Base-by-base conservation (phyloP, 2,797 vertebrate genomes). In the Perodicticus potto region DNA sequence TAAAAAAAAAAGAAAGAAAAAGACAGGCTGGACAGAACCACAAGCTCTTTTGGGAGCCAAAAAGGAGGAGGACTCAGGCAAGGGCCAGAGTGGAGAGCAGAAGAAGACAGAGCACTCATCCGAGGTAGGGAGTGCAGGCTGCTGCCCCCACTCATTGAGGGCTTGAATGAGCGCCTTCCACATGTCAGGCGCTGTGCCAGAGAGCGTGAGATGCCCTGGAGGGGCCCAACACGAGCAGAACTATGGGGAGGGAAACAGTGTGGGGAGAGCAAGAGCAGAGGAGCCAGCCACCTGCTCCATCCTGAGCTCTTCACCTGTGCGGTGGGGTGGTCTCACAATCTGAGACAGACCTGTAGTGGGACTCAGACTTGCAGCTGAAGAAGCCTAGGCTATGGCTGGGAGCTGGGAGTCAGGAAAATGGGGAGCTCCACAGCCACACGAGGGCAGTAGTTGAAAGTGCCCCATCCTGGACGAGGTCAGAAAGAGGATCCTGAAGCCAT, bases 391-490 rank as follows among this genome's bases (percentile, higher is more conserved):
- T 80, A 43, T 11, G 74, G 45, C 29, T 59, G 11, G 8, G 1
- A 12, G 1, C 0, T 0, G 1, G 57, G 27, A 17, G 69, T 17
- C 32, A 45, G 83, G 19, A 74, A 72, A 8, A 5, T 7, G 16
- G 45, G 40, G 16, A 12, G 10, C 40, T 78, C 76, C 34, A 16
- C 2, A 61, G 32, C 69, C 77, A 65, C 81, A 72, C n/a, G 14
- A 65, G 78, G 65, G 25, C 40, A 45, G 13, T 19, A 29, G 20
- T 34, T 67, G 20, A 32, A 76, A 45, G 13, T 73, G 34, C 3
- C 57, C 20, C 20, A 37, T 88, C 40, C 37, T 74, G 37, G 23
- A 86, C 77, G 91, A 87, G 27, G 57, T 43, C 67, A 88, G 77
- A 65, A 81, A 63, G 55, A 70, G 72, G 10, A 22, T 78, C 63